Evolutionary conservation across 1,140 invertebrate genomes (phyloP), one percentile per base, ranked within the genome.

Genomic region (Diprion similis): DNA sequence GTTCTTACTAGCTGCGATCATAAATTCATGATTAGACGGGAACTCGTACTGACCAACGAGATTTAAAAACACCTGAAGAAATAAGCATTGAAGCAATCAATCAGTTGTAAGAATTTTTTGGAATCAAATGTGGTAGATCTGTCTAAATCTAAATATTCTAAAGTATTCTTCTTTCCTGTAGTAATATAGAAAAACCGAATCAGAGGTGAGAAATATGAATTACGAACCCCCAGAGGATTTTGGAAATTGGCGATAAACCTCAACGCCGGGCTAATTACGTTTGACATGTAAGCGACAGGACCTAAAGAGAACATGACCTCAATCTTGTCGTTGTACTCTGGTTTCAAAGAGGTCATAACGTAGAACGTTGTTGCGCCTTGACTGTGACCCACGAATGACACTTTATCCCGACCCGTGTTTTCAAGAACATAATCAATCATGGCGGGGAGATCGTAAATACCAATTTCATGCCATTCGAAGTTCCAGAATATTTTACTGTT

Each of bases 381-480:
- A 9, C 90, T 91, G 82, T 94, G 92, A 0, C 93, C 92, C 7
- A 95, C 88, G 75, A 94, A 95, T 78, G 90, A 90, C 1, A 96
- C 78, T 73, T 91, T 85, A 18, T 87, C 76, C 72, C 89, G 83
- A 4, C 89, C 88, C 0, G 94, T 94, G 11, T 84, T 79, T n/a
- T 87, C 83, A 1, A 95, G 83, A 46, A 93, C 89, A 79, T 92
- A 92, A 80, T 95, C 91, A 65, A 97, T 91, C 85, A 93, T 93
- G 0, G 94, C 90, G 1, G 95, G 93, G 46, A 96, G 77, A 85
- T 97, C 95, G 75, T 91, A 91, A 48, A 90, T 84, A 65, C 93
- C 94, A 88, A 96, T 95, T 86, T 96, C 94, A 80, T 96, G 92
- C 89, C 90, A 95, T 66, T 92, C 93, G 77, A 68, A 80, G 74